Base-by-base conservation (phyloP, 2,888 invertebrate genomes). In the Frankliniella fusca region DNA sequence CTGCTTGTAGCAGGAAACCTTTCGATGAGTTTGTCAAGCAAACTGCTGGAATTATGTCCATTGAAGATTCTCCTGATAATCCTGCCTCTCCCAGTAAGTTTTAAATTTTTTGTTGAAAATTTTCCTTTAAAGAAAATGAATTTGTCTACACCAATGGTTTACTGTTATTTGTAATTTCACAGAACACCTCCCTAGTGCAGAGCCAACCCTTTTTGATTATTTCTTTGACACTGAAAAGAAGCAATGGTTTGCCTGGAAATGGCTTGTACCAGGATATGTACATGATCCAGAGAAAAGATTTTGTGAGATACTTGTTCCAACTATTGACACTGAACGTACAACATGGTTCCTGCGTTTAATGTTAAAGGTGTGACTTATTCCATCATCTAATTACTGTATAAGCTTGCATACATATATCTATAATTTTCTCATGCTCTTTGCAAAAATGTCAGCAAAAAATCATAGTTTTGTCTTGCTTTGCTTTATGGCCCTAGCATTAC, bases 261-360 rank as follows among this genome's bases (percentile, higher is more conserved):
- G 93, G 91, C 88, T 94, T 70, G 93, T 97, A 1, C 93, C 94
- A 0, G 88, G 89, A 23, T 97, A 97, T 86, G 86, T 91, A 0
- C 97, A 97, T 87, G 91, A 95, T 85, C 89, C 92, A 0, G 86
- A 88, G 0, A 90, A 90, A 86, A 92, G 92, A 86, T 97, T 95
- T 87, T 93, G 93, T 7, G 93, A 96, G 85, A 96, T 97, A 84
- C 90, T 97, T 27, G 97, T 97, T 10, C 97, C 97, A 0, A 97
- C 97, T 0, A 92, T 95, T 3, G 97, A 97, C 87, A 97, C 97
- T 0, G 90, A 95, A 12, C 90, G 94, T 80, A 92, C 94, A 0
- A 94, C 93, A 0, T 95, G 95, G 91, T 90, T 95, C 23, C 90
- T 97, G 81, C 90, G 92, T 83, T 89, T 94, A 28, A 94, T 95